These are phyloP conservation scores for Pogonomyrmex californicus DNA, from an alignment of 1,140 invertebrate genomes.

Conservation along the genomic window DNA sequence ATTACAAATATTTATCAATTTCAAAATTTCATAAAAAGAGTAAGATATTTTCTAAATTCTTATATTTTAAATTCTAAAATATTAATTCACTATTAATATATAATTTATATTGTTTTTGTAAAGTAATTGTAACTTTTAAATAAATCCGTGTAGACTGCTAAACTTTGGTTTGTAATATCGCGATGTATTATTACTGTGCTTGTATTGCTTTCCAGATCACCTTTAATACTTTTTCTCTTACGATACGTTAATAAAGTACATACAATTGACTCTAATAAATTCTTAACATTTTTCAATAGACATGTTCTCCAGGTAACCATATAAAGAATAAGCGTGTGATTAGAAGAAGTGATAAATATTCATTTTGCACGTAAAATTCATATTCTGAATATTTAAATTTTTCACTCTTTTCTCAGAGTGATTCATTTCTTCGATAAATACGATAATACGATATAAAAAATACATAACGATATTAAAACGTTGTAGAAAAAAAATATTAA, in stretches of 20 bases:
- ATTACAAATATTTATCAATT: neutral
- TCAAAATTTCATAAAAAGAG: neutral
- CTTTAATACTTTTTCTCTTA: slow-evolving; percentile 19
- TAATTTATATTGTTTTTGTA: neutral
- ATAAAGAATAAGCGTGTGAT: slow-evolving; percentile 28
- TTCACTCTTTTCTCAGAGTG: neutral
- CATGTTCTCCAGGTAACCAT: slow-evolving; percentile 14
- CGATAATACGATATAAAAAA: slow-evolving; percentile 5
- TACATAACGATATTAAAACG: neutral
- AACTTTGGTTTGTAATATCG: slow-evolving; percentile 74
- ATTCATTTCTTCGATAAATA: neutral
- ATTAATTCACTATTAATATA: neutral
- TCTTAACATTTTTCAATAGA: slow-evolving; percentile 33
- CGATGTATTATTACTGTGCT: slow-evolving; percentile 84
- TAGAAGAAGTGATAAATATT: slow-evolving; percentile 8
- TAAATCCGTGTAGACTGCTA: neutral
- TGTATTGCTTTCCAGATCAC: slow-evolving; percentile 66
- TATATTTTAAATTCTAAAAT: neutral
- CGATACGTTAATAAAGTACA: slow-evolving; percentile 32
- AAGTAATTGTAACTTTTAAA: slow-evolving; percentile 1
- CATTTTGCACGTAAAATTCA: slow-evolving; percentile 8
- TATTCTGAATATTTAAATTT: neutral
- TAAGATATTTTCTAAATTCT: neutral
- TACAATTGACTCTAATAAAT: slow-evolving; percentile 45
- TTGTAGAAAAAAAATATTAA: neutral